Evolutionary conservation across 2,888 invertebrate species (phyloP), one percentile per base, ranked within the genome.

Genomic region (Athalia circularis): DNA sequence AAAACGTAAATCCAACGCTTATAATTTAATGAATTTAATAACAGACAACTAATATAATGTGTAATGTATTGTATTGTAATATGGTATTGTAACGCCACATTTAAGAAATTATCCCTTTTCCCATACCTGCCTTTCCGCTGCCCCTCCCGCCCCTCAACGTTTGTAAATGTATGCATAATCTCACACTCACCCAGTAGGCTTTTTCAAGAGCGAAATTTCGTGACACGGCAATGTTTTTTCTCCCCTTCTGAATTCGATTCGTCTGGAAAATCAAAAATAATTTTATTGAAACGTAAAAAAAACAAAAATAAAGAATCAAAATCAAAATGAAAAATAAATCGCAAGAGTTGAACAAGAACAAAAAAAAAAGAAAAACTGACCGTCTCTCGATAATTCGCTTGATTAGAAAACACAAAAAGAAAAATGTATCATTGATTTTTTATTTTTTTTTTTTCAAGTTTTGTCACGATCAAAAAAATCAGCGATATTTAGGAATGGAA

Each of bases 11-110:
- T 85, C 84, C 84, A 86, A 88, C 86, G 86, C 87, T 87, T 88
- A 85, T 86, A 84, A 88, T 88, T 87, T 86, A 87, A 86, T 87
- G 87, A 86, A 85, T 88, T 86, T 85, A 87, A 86, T 87, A 88
- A 86, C 86, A 85, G 84, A 85, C 84, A 84, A 87, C 84, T 87
- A 87, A 87, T 86, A 83, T 87, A 88, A 88, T 82, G 85, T 86
- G 84, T 87, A 86, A 85, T 87, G 86, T 88, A 88, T 86, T 86
- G 86, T 88, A 88, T 85, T 85, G 87, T 88, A 87, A 86, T 83
- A 75, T 83, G 86, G 85, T 87, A 87, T 87, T 87, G 85, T 87
- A 87, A 87, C 83, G 82, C 84, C 85, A 83, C 81, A 81, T 81
- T 79, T 82, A 77, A 29, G 29, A 29, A 29, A 29, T 29, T 29